Evolutionary conservation across 92 coral and sea anemone species (phyloP).

Genomic region (Bergia sp.): DNA sequence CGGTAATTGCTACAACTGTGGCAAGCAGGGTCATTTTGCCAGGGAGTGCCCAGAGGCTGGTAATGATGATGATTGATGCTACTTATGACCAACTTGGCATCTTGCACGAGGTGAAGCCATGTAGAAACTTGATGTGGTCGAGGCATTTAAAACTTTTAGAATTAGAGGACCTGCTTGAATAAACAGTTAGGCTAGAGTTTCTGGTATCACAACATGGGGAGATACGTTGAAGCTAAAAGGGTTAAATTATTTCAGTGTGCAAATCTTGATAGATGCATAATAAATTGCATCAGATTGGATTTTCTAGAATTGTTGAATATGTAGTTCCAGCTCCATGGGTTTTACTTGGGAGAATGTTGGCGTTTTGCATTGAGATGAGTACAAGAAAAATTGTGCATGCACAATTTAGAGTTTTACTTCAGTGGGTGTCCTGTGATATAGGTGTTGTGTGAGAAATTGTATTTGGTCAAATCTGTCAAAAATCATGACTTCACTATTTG

Average conservation of each 20-base stretch:
- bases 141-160: conserved; percentile 17
- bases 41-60: conserved; percentile 36
- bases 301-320: too few species aligned
- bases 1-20: conserved; percentile 62
- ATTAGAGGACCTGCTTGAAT: neutral
- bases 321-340: neutral
- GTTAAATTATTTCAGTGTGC: neutral
- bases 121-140: neutral
- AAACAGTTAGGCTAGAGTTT: neutral
- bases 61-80: neutral
- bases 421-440: neutral
- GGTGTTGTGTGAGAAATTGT: too few species aligned
- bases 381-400: neutral
- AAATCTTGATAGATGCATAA: neutral
- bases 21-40: conserved; percentile 64
- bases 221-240: neutral
- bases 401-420: neutral
- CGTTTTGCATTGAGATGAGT: neutral
- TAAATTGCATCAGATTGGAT: neutral
- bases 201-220: neutral
- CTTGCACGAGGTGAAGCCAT: neutral
- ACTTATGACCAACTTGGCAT: neutral
- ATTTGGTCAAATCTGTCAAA: neutral
- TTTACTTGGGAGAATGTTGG: neutral
- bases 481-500: neutral